Evolutionary conservation across 2,888 invertebrate species (phyloP).

Genomic region (Ischnus inquisitorius): DNA sequence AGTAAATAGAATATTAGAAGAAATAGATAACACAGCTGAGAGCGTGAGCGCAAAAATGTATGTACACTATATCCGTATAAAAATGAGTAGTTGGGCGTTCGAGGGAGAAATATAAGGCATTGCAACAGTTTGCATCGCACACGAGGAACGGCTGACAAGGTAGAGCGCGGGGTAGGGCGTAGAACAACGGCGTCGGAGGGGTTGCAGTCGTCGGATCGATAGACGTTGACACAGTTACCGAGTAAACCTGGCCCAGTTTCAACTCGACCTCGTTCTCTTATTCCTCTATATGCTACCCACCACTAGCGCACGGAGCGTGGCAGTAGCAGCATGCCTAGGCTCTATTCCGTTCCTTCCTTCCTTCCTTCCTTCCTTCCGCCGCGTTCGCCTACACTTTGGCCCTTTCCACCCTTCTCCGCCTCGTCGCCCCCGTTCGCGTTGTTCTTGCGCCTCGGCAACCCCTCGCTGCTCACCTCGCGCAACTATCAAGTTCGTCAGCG

Average conservation of each 20-base stretch:
- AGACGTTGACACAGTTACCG: slow-evolving; percentile 84
- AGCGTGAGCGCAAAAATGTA: background rate
- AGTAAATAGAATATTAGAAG: too few species aligned
- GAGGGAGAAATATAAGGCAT: slow-evolving; percentile 73
- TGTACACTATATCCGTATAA: background rate
- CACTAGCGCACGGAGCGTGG: background rate
- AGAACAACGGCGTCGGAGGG: slow-evolving; percentile 70
- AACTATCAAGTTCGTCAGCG: slow-evolving; percentile 55
- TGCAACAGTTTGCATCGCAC: slow-evolving; percentile 76
- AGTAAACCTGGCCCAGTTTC: slow-evolving; percentile 85
- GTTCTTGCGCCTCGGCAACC: background rate
- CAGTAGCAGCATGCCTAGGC: slow-evolving; percentile 11
- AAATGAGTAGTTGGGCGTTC: background rate
- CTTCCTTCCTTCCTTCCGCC: slow-evolving; percentile 22
- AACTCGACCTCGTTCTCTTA: slow-evolving; percentile 79
- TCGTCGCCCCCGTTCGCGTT: background rate
- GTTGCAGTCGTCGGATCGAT: slow-evolving; percentile 80
- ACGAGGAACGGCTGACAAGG: background rate
- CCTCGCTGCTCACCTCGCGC: slow-evolving; percentile 18
- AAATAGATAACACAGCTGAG: too few species aligned
- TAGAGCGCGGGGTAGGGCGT: slow-evolving; percentile 18
- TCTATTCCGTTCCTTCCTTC: slow-evolving; percentile 61
- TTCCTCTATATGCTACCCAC: slow-evolving; percentile 66
- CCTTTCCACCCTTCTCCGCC: slow-evolving; percentile 7
- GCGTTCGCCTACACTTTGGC: slow-evolving; percentile 17